Conservation (phyloP, 2,888 invertebrate genomes). For the Disparrhopalites patrizii region DNA sequence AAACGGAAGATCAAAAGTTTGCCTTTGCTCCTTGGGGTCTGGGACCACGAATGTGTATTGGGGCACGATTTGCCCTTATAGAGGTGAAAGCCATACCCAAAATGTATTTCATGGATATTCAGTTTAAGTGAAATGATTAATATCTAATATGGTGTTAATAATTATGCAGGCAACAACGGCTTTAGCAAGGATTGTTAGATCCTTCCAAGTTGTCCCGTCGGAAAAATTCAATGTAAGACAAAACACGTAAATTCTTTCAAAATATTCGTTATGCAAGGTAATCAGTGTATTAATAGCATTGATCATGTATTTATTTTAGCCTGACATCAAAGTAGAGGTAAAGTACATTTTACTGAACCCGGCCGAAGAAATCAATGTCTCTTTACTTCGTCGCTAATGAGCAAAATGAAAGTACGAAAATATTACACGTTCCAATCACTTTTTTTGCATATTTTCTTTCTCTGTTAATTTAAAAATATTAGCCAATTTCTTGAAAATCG, state of each 20-base stretch:
- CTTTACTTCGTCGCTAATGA: conserved; percentile 37
- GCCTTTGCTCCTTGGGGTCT: conserved; percentile 47
- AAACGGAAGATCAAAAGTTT: conserved; percentile 39
- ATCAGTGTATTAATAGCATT: too few species aligned
- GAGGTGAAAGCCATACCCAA: conserved; percentile 24
- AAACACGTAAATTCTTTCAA: background rate
- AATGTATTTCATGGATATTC: background rate
- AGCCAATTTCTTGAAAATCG: too few species aligned
- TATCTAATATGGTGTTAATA: background rate
- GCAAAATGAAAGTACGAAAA: too few species aligned
- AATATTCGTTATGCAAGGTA: too few species aligned
- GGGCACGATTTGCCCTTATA: conserved; percentile 46
- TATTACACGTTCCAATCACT: too few species aligned
- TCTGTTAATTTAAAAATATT: too few species aligned
- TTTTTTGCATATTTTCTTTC: too few species aligned
- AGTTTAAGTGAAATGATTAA: background rate
- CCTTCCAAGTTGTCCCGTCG: conserved; percentile 37
- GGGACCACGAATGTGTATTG: conserved; percentile 46
- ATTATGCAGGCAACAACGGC: conserved; percentile 40
- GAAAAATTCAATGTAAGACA: conserved; percentile 37
- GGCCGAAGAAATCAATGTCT: conserved; percentile 45
- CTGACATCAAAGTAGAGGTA: conserved; percentile 42
- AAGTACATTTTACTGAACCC: conserved; percentile 47
- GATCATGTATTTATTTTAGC: conserved; percentile 35
- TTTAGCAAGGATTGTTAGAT: conserved; percentile 41